Base-by-base conservation (phyloP, 2,113 vertebrate species). In the Elephantulus edwardii region DNA sequence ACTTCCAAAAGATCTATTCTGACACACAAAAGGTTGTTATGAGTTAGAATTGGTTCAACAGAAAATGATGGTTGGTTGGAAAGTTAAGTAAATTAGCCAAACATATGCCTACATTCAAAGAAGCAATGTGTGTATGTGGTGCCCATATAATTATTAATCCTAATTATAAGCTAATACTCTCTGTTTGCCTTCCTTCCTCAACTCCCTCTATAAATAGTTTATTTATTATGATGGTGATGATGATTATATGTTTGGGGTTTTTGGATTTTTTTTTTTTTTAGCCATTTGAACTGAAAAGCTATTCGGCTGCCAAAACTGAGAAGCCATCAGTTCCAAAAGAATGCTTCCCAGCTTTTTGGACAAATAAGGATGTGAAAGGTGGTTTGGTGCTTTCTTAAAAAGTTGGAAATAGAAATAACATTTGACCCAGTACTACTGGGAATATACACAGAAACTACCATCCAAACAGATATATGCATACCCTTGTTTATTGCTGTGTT, bases 251-350 rank as follows among this genome's bases (percentile, higher is more conserved):
- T n/a, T n/a, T n/a, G n/a, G n/a, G n/a, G n/a, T n/a, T n/a, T n/a
- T n/a, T n/a, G n/a, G n/a, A n/a, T n/a, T n/a, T 85, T 50, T 50
- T 50, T 14, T 6, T 58, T 87, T 92, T 92, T 78, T 46, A 87
- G 40, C 0, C 14, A 91, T n/a, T 81, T 85, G 20, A 85, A 30
- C 24, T 87, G 16, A 89, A 84, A 90, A 87, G 48, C 30, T 88
- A 77, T 87, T 44, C 74, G 56, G 16, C 9, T 76, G 7, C 13
- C 64, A 83, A 86, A 92, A 80, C 7, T 54, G 26, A 88, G 50
- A 80, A 79, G 79, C 24, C 14, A 30, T 46, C n/a, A 75, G 86
- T 16, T 60, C 40, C 24, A 92, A 66, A 86, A 75, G 20, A 83
- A 3, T 50, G 12, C 48, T 91, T 2, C 38, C 30, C 56, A 75